Evolutionary conservation across 2,888 invertebrate genomes (phyloP).

Genomic region (Eristalis arbustorum): DNA sequence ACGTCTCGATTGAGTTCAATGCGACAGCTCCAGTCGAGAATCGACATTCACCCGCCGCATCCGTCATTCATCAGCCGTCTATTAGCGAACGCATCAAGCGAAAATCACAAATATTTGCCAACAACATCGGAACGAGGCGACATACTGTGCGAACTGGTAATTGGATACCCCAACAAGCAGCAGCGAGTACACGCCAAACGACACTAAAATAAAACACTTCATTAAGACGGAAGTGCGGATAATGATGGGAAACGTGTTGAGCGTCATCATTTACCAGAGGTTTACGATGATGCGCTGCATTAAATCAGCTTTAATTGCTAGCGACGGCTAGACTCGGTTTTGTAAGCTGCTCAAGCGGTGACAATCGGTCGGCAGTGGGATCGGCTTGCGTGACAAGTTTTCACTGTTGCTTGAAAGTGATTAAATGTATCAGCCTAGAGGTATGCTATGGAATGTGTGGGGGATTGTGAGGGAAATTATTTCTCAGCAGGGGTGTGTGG

Average conservation of each 20-base stretch:
- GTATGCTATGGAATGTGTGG: background rate
- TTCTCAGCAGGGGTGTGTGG: background rate
- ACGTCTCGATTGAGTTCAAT: slow-evolving; percentile 39
- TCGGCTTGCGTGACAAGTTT: background rate
- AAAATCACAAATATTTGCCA: slow-evolving; percentile 41
- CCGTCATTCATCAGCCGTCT: background rate
- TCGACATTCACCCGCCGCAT: background rate
- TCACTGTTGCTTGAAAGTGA: too few species aligned
- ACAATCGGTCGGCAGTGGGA: background rate
- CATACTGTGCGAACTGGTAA: background rate
- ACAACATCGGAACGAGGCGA: background rate
- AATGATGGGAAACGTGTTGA: slow-evolving; percentile 27
- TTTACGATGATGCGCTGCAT: slow-evolving; percentile 17
- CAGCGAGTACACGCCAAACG: background rate
- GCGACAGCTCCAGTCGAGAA: slow-evolving; percentile 30
- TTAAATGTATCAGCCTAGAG: background rate
- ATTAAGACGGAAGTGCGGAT: background rate
- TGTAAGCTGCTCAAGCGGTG: background rate
- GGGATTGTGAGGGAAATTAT: too few species aligned
- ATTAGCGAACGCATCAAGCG: slow-evolving; percentile 14
- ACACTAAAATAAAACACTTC: slow-evolving; percentile 5
- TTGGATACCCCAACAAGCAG: slow-evolving; percentile 31
- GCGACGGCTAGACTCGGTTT: background rate
- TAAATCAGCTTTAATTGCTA: slow-evolving; percentile 37
- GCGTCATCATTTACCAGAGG: slow-evolving; percentile 7